Conservation (phyloP, 1,140 invertebrate species). For the Archivesica marissinica region DNA sequence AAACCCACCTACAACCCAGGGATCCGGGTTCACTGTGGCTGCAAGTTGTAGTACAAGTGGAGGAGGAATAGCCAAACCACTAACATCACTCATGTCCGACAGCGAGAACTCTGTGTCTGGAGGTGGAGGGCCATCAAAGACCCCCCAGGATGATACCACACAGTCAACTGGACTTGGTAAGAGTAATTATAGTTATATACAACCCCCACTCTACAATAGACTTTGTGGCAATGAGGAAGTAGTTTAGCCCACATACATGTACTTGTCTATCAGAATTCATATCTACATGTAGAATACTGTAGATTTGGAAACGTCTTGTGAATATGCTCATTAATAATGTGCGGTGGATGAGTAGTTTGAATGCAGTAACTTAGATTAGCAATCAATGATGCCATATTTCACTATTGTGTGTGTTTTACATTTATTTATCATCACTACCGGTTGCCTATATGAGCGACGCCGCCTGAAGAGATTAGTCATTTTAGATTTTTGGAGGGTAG, state of each 20-base stretch:
- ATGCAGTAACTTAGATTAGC: too few species aligned
- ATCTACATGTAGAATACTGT: too few species aligned
- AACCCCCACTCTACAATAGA: background rate
- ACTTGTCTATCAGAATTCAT: background rate
- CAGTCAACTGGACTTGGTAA: conserved; percentile 48
- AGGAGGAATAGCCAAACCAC: conserved; percentile 52
- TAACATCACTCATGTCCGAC: conserved; percentile 44
- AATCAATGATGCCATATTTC: too few species aligned
- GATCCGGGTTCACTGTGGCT: conserved; percentile 60
- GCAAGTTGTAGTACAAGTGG: conserved; percentile 59
- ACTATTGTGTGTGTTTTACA: too few species aligned
- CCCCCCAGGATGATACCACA: conserved; percentile 33
- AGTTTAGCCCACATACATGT: background rate
- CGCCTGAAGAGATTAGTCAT: too few species aligned
- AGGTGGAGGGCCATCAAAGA: conserved; percentile 51
- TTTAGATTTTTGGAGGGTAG: too few species aligned
- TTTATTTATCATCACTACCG: too few species aligned
- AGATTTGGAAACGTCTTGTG: too few species aligned
- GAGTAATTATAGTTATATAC: background rate
- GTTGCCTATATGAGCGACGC: too few species aligned
- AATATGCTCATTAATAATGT: too few species aligned
- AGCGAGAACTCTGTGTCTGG: conserved; percentile 52
- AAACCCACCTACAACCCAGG: background rate
- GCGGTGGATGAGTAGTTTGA: too few species aligned
- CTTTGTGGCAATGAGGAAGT: background rate